Evolutionary conservation across 2,797 vertebrate species (phyloP).

Genomic region (Micromesistius poutassou): DNA sequence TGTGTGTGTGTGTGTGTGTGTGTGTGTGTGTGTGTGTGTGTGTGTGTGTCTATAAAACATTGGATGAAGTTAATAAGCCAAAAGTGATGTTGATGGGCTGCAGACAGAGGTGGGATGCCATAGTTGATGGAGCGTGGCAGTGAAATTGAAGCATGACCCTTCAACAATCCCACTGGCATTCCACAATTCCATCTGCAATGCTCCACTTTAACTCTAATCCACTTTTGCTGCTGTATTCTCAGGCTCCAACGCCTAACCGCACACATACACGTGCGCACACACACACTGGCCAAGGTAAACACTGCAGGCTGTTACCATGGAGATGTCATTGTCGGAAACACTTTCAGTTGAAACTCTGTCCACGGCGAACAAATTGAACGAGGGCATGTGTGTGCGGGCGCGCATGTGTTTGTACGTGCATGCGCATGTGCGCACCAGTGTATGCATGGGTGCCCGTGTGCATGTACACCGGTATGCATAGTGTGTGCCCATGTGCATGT

Average conservation of each 20-base stretch:
- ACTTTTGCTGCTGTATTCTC: background rate
- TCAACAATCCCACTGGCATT: background rate
- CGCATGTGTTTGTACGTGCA: too few species aligned
- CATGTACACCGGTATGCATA: too few species aligned
- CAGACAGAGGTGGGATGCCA: background rate
- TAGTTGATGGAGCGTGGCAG: background rate
- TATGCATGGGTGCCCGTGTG: too few species aligned
- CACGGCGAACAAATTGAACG: background rate
- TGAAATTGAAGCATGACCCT: too few species aligned
- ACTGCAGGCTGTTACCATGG: conserved; percentile 7
- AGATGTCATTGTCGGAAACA: conserved; percentile 9
- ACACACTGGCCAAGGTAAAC: background rate
- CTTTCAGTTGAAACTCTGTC: background rate
- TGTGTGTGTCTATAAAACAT: background rate
- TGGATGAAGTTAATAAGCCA: background rate
- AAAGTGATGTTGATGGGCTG: background rate
- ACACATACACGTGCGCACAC: background rate
- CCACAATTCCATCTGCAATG: background rate
- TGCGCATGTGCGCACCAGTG: too few species aligned
- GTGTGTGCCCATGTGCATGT: too few species aligned
- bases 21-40: background rate
- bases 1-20: background rate
- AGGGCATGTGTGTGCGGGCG: background rate
- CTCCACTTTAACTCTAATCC: background rate
- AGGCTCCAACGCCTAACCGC: background rate